These are phyloP conservation scores for Empidonax traillii DNA, from an alignment of 2,113 vertebrate genomes.

Conservation along the genomic window DNA sequence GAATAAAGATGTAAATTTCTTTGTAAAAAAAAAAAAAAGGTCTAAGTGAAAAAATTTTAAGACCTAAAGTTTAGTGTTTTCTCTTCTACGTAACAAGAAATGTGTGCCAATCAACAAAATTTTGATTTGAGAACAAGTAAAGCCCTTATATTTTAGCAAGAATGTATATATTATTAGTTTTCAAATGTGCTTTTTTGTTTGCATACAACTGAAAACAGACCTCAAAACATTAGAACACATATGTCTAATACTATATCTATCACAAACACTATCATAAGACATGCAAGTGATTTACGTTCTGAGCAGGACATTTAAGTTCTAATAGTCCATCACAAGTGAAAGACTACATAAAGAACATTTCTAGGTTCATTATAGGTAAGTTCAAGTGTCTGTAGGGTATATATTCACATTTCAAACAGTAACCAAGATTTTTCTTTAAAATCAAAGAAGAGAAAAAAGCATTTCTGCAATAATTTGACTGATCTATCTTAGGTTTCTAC, in stretches of 20 bases:
- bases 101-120: neutral
- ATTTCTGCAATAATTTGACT: neutral
- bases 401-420: neutral
- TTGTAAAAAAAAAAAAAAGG: neutral
- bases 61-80: neutral
- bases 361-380: neutral
- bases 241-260: neutral
- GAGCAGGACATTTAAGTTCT: neutral
- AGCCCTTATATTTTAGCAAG: neutral
- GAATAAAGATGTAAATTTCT: neutral
- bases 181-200: neutral
- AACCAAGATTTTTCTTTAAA: neutral
- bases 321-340: neutral
- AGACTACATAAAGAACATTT: neutral
- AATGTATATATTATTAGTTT: neutral
- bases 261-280: neutral
- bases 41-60: neutral
- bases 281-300: neutral
- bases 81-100: neutral
- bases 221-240: fast-evolving
- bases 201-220: neutral
- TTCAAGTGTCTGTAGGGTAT: neutral
- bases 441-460: neutral
- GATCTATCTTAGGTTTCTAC: neutral
- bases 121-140: neutral